Conservation (phyloP, 2,113 vertebrate genomes). For the Ptilonorhynchus violaceus region DNA sequence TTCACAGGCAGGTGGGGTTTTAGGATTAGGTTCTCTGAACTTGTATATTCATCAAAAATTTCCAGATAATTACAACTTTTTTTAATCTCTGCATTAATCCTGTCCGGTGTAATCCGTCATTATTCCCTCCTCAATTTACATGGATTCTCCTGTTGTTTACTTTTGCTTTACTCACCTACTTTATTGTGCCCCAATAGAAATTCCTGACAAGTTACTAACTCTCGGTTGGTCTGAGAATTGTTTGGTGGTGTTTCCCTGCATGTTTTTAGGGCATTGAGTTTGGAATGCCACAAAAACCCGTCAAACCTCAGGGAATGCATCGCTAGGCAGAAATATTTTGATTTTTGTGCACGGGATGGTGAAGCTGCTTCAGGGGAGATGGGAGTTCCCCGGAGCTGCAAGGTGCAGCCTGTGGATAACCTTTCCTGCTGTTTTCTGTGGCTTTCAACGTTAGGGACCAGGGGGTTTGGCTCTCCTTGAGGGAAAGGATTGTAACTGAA, state of each 20-base stretch:
- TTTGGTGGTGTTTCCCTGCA: fast-evolving
- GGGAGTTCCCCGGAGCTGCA: background rate
- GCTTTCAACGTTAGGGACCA: fast-evolving
- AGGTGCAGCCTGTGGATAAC: background rate
- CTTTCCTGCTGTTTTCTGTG: background rate
- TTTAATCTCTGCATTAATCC: background rate
- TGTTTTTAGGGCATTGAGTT: background rate
- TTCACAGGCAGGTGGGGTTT: background rate
- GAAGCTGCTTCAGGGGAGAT: background rate
- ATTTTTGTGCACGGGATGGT: background rate
- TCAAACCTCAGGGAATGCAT: too few relatives aligned
- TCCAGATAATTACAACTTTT: background rate
- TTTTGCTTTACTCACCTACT: background rate
- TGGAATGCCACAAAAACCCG: background rate
- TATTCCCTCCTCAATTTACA: background rate
- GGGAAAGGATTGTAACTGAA: background rate
- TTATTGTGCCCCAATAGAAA: background rate
- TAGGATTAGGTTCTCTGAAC: background rate
- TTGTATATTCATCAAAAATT: background rate
- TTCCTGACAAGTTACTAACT: background rate
- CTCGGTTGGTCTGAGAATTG: too few relatives aligned
- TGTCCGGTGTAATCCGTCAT: background rate
- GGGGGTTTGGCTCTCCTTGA: background rate
- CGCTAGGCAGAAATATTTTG: fast-evolving
- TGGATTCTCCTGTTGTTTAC: background rate